Conservation (phyloP, 2,888 invertebrate genomes). For the Acrobasis consociella region DNA sequence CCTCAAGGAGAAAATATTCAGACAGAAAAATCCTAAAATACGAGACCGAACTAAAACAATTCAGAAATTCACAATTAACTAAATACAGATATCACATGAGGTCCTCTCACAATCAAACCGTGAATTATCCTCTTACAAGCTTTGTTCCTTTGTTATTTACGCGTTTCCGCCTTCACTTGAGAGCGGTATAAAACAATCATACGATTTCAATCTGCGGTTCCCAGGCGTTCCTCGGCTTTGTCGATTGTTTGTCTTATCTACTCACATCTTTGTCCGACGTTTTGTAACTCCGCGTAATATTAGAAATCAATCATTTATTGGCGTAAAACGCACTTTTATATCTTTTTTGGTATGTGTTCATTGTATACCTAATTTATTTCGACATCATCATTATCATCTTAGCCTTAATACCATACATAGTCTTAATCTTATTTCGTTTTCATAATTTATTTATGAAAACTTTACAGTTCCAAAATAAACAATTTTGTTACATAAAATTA, state of each 20-base stretch:
- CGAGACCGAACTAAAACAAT: background rate
- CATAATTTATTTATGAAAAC: no score
- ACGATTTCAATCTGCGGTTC: conserved; percentile 45
- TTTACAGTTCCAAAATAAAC: no score
- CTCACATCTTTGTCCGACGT: conserved; percentile 19
- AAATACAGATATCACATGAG: background rate
- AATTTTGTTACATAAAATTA: no score
- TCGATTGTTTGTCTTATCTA: conserved; percentile 29
- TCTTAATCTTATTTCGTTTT: no score
- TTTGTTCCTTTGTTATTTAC: conserved; percentile 22
- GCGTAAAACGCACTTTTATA: background rate
- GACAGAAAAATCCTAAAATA: background rate
- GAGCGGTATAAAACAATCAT: conserved; percentile 39
- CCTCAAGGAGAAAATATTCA: no score
- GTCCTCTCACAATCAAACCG: conserved; percentile 4
- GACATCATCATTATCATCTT: no score
- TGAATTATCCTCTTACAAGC: conserved; percentile 19
- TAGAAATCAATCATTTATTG: conserved; percentile 12
- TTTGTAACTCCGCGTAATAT: conserved; percentile 20
- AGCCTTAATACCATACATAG: no score
- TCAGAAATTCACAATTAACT: background rate
- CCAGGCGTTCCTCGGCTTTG: conserved; percentile 38
- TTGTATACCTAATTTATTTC: no score
- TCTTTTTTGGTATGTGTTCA: no score
- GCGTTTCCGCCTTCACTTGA: conserved; percentile 17